Base-by-base conservation (phyloP, 1,140 invertebrate genomes). In the Caenorhabditis brenneri region DNA sequence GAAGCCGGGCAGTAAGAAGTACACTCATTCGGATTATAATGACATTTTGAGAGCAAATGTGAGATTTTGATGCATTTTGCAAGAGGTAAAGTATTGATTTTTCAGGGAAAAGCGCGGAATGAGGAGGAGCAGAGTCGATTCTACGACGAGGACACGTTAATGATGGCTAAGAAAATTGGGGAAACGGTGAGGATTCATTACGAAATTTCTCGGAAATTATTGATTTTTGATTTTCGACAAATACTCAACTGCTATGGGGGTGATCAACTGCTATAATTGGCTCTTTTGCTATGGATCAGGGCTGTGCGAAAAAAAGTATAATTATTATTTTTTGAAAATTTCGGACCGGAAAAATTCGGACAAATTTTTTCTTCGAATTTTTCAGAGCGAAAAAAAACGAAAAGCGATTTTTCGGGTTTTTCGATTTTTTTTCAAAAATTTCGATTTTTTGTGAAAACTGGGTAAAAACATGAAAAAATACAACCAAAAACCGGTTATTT, bases 101-200 rank as follows among this genome's bases (percentile, higher is more conserved):
- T 65, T 74, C 65, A 74, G 65, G 65, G 65, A 74, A 74, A 42
- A 74, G 12, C 9, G 15, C 19, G 22, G 22, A 36, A 74, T 12
- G 65, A 74, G 24, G 65, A 74, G 6, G 65, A 74, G 1, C 10
- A 42, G 19, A 12, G 36, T 0, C 5, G 65, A 74, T 74, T 74
- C 36, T 74, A 74, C 36, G 36, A 74, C 42, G 65, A 74, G n/a
- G 65, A 74, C n/a, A 74, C 65, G n/a, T 31, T 74, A 12, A 36
- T 74, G 15, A 74, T 74, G 65, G 65, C 65, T 4, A 74, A 74
- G 24, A 74, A 74, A 15, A n/a, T 74, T 12, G 2, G 65, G 6
- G 65, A 74, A 46, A 74, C 65, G 36, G 65, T 74, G n/a, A n/a
- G n/a, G n/a, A 12, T 7, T 33, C 4, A 42, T 42, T 74, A 46